Evolutionary conservation across 2,888 invertebrate species (phyloP).

Genomic region (Heliconius cydno): DNA sequence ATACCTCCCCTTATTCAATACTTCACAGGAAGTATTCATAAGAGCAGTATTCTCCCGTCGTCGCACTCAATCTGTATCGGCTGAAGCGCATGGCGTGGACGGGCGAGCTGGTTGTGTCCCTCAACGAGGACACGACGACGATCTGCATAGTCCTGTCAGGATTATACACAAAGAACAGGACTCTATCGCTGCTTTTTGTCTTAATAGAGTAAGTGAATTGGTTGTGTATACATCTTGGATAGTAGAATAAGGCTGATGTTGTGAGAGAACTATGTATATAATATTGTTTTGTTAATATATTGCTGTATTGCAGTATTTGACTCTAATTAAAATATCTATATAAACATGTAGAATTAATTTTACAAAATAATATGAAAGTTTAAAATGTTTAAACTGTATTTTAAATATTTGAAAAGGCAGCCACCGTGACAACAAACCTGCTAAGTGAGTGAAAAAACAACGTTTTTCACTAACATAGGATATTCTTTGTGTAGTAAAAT

Average conservation of each 20-base stretch:
- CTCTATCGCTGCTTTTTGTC: slow-evolving; percentile 97
- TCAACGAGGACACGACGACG: slow-evolving; percentile 58
- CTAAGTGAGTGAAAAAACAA: too few relatives aligned
- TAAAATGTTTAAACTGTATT: too few relatives aligned
- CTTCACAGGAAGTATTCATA: slow-evolving; percentile 91
- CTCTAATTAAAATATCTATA: too few relatives aligned
- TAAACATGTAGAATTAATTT: too few relatives aligned
- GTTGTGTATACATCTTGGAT: neutral
- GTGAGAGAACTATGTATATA: neutral
- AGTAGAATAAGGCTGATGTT: neutral
- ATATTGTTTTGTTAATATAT: too few relatives aligned
- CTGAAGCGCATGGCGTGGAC: slow-evolving; percentile 52
- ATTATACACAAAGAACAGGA: slow-evolving; percentile 99
- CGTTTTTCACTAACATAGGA: too few relatives aligned
- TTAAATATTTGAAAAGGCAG: too few relatives aligned
- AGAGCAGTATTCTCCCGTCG: slow-evolving; percentile 96
- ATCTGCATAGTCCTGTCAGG: slow-evolving; percentile 91
- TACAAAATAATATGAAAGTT: too few relatives aligned
- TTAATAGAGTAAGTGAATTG: slow-evolving; percentile 91
- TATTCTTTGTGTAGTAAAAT: too few relatives aligned
- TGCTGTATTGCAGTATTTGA: too few relatives aligned
- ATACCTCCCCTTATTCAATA: too few relatives aligned
- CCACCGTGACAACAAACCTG: too few relatives aligned
- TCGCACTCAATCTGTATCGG: slow-evolving; percentile 76
- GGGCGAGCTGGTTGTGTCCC: slow-evolving; percentile 48